Evolutionary conservation across 92 coral and sea anemone species (phyloP).

Genomic region (Hydrozoanthus gracilis): DNA sequence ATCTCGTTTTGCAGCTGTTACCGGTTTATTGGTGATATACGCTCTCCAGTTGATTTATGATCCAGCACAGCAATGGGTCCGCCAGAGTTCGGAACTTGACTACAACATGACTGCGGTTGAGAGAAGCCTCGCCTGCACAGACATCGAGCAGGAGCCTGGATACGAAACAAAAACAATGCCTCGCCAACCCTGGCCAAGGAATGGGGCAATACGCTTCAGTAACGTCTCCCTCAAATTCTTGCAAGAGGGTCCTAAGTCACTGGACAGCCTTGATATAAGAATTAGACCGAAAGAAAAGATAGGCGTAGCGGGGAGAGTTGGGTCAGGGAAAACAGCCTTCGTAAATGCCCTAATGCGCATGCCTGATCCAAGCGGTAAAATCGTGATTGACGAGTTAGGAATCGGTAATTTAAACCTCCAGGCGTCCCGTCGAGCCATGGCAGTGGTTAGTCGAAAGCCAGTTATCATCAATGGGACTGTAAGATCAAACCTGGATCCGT

Average conservation of each 20-base stretch:
- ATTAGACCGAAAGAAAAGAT: conserved; percentile 82
- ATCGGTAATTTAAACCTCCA: conserved; percentile 73
- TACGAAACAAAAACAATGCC: conserved; percentile 76
- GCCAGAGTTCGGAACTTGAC: conserved; percentile 79
- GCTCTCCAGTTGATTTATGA: conserved; percentile 82
- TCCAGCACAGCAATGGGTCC: conserved; percentile 75
- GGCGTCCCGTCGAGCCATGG: conserved; percentile 77
- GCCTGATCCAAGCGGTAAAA: conserved; percentile 80
- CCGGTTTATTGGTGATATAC: conserved; percentile 76
- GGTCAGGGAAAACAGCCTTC: conserved; percentile 84
- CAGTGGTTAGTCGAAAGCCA: conserved; percentile 78
- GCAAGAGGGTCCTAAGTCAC: conserved; percentile 61
- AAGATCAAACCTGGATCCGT: conserved; percentile 83
- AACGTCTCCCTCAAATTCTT: conserved; percentile 70
- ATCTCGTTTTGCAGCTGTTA: conserved; percentile 55
- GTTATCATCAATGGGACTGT: conserved; percentile 75
- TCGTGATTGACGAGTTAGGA: conserved; percentile 73
- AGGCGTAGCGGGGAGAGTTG: conserved; percentile 88
- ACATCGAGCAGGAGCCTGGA: conserved; percentile 81
- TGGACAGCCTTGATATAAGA: conserved; percentile 67
- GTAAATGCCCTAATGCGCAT: conserved; percentile 80
- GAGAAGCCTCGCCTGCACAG: conserved; percentile 66
- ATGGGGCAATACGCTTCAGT: conserved; percentile 68
- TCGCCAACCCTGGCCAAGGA: conserved; percentile 88
- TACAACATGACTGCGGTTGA: conserved; percentile 83